phyloP scores from a whole-genome alignment of 2,888 invertebrate species.

The Rhagophthalmus giganteus region DNA sequence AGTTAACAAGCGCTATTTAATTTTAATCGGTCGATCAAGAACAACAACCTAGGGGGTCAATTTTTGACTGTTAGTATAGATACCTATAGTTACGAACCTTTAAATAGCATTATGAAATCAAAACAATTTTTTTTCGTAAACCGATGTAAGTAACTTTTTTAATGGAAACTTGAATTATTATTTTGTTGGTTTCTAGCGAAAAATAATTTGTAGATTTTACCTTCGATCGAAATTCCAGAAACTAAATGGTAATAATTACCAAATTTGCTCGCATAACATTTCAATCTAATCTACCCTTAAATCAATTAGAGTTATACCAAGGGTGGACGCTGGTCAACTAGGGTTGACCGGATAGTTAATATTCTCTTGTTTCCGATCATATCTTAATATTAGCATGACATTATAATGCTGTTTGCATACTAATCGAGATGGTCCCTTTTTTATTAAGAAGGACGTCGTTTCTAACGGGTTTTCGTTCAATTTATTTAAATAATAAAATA shows the following conservation, averaged over 20 bases:
- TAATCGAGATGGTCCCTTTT: conserved; percentile 10
- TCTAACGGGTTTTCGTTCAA: not conserved
- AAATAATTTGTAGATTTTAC: too few species aligned
- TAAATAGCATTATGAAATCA: too few species aligned
- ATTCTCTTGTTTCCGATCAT: conserved; percentile 27
- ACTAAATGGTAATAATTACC: conserved; percentile 6
- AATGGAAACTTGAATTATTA: too few species aligned
- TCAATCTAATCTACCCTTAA: conserved; percentile 22
- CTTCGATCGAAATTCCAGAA: too few species aligned
- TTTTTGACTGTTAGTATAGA: too few species aligned
- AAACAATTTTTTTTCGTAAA: too few species aligned
- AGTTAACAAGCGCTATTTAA: too few species aligned
- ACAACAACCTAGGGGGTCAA: too few species aligned
- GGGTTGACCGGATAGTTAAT: conserved; percentile 23
- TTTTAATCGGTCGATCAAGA: too few species aligned
- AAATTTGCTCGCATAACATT: conserved; percentile 14
- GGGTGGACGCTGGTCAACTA: conserved; percentile 24
- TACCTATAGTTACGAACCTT: too few species aligned
- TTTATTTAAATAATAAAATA: not conserved
- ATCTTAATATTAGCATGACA: conserved; percentile 26
- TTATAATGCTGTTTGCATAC: conserved; percentile 21
- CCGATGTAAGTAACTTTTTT: too few species aligned
- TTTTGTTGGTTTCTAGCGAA: too few species aligned
- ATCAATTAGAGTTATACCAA: conserved; percentile 22
- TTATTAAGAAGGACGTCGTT: conserved; percentile 15